phyloP scores from a whole-genome alignment of 2,113 vertebrate genomes.

The Chaetodon trifascialis region DNA sequence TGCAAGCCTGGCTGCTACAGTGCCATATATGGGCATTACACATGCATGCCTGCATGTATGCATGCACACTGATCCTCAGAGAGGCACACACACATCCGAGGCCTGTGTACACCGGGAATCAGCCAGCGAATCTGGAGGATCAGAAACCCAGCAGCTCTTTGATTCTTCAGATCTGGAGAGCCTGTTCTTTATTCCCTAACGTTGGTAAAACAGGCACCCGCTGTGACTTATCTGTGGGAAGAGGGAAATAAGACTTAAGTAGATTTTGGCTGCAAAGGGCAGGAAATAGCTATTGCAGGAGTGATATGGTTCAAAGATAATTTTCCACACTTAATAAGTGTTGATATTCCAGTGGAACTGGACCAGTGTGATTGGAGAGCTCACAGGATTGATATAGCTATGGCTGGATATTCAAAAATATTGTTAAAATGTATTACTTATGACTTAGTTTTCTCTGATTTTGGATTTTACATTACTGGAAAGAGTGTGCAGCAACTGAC shows the following conservation, averaged over 20 bases:
- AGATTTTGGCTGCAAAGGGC: constrained; percentile 13
- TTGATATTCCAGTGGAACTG: constrained; percentile 20
- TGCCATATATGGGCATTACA: not conserved
- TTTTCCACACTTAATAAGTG: constrained; percentile 12
- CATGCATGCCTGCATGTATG: not conserved
- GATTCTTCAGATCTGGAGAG: constrained; percentile 43
- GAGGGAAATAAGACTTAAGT: constrained; percentile 19
- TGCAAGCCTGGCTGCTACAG: not conserved
- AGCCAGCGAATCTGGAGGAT: constrained; percentile 24
- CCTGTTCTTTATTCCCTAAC: constrained; percentile 32
- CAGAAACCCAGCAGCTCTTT: constrained; percentile 53
- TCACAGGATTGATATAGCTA: not conserved
- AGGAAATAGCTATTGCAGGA: constrained; percentile 28
- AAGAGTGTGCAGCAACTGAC: too few relatives aligned
- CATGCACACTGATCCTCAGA: not conserved
- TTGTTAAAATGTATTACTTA: not conserved
- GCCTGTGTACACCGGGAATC: not conserved
- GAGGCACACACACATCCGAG: not conserved
- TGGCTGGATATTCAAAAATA: not conserved
- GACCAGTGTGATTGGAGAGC: not conserved
- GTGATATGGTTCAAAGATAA: constrained; percentile 21
- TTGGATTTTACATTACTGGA: not conserved
- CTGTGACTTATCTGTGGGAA: constrained; percentile 61
- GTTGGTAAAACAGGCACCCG: constrained; percentile 40
- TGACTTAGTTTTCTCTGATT: too few relatives aligned